phyloP scores from a whole-genome alignment of 2,113 vertebrate species.

The Gymnarchus niloticus region DNA sequence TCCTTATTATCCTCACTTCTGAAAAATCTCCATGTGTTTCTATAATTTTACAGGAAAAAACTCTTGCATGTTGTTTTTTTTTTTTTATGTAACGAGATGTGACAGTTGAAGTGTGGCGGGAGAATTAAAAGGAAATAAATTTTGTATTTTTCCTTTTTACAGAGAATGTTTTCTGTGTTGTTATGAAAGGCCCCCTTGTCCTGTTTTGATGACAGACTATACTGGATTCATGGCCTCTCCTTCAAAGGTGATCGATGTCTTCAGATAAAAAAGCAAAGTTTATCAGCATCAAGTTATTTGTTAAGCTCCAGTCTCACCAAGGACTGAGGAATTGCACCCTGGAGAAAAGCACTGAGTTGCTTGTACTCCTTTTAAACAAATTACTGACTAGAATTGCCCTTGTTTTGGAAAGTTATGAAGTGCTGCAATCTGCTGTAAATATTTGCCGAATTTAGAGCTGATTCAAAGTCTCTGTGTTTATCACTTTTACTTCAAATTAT shows the following conservation, averaged over 20 bases:
- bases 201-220: slow-evolving; percentile 24
- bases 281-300: slow-evolving; percentile 22
- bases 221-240: slow-evolving; percentile 3
- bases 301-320: slow-evolving; percentile 30
- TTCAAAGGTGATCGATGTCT: slow-evolving; percentile 30
- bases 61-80: slow-evolving; percentile 5
- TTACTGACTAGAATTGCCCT: neutral
- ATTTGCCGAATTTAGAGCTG: neutral
- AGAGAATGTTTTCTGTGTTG: slow-evolving; percentile 27
- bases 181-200: slow-evolving; percentile 26
- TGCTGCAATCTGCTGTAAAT: neutral
- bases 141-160: neutral
- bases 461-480: no score
- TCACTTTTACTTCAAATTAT: neutral
- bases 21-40: neutral
- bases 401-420: neutral
- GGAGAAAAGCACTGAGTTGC: neutral
- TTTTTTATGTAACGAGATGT: slow-evolving; percentile 27
- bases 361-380: neutral
- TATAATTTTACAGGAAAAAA: slow-evolving; percentile 29
- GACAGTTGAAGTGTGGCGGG: slow-evolving; percentile 36
- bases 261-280: slow-evolving; percentile 16
- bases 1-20: slow-evolving; percentile 14
- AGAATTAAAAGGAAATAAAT: slow-evolving; percentile 37
- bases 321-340: neutral